Percentiles rank a stretch among this genome's conserved stretches.
Conservation (phyloP, 37 sponge, comb jelly and placozoan genomes). For the Aphrocallistes beatrix region DNA sequence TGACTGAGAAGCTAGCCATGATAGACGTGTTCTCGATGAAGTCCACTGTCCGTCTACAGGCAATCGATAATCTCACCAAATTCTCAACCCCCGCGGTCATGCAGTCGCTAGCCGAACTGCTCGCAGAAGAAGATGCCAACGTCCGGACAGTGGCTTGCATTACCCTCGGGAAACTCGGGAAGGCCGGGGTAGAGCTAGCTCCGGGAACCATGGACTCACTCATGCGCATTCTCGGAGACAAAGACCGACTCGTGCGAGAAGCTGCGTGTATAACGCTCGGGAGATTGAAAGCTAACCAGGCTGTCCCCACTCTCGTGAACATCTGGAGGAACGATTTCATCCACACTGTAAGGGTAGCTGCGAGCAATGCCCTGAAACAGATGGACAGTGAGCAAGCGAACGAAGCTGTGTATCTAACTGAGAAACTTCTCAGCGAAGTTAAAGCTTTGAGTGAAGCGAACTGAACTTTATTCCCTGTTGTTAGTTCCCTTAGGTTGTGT, state of each 20-base stretch:
- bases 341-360: slow-evolving; percentile 81
- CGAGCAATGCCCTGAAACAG: slow-evolving; percentile 69
- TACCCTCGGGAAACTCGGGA: slow-evolving; percentile 71
- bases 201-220: slow-evolving; percentile 36
- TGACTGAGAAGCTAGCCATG: slow-evolving; percentile 70
- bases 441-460: not conserved
- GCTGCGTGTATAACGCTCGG: slow-evolving; percentile 85
- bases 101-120: slow-evolving; percentile 57
- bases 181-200: slow-evolving; percentile 25
- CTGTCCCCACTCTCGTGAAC: slow-evolving; percentile 55
- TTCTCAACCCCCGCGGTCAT: slow-evolving; percentile 71
- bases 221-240: slow-evolving; percentile 53
- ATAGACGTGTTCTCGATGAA: slow-evolving; percentile 86
- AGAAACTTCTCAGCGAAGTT: slow-evolving; percentile 17
- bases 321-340: slow-evolving; percentile 96
- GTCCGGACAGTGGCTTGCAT: slow-evolving; percentile 92
- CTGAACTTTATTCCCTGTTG: too few relatives aligned
- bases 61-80: slow-evolving; percentile 76
- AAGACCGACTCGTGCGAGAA: slow-evolving; percentile 80
- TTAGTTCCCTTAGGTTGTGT: too few relatives aligned
- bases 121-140: slow-evolving; percentile 74
- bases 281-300: slow-evolving; percentile 51
- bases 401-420: slow-evolving; percentile 38
- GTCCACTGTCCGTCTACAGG: slow-evolving; percentile 76
- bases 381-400: slow-evolving; percentile 74